Evolutionary conservation across 2,113 vertebrate genomes (phyloP), one percentile per base, ranked within the genome.

Genomic region (Corythaixoides concolor): DNA sequence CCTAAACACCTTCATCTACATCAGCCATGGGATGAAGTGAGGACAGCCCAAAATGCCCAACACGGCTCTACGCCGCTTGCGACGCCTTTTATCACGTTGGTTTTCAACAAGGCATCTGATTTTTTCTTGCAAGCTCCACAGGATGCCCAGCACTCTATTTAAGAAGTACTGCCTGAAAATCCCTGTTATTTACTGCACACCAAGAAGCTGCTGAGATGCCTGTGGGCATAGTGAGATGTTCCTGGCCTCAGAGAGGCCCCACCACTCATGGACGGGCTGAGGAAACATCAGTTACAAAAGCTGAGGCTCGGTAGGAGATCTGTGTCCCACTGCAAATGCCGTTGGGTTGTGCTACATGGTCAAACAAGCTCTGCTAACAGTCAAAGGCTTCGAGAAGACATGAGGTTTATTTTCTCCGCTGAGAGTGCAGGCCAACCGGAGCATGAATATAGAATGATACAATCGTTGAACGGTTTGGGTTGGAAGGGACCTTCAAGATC

Each of bases 271-370:
- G 11, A 39, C 16, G 30, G 35, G 49, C n/a, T 64, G 45, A 75
- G 45, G 14, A 49, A 70, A 85, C 14, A 20, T 43, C 2, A 17
- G 15, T 33, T 41, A 66, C 30, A 41, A 45, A 53, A 59, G 30
- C 49, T 22, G 35, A 69, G 19, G 15, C 41, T 81, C 2, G 3
- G 35, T 7, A 26, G 59, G 27, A 41, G 28, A 22, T 45, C 5
- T 45, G n/a, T 37, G 67, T 73, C 77, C 59, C n/a, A 53, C 58
- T 3, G 1, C 30, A 55, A 52, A 41, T 35, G 50, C 49, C 10
- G 1, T 12, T 32, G 59, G 3, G 2, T 14, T 53, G 47, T 33
- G 8, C 28, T 17, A 4, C 0, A 2, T 9, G 47, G 45, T 8
- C 12, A 53, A 66, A 63, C 16, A 32, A 69, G 52, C 45, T 60